A percentile compares a stretch with the other conserved stretches of the same genome.
Conservation (phyloP, 2,888 invertebrate genomes). For the Peribatodes rhomboidaria region DNA sequence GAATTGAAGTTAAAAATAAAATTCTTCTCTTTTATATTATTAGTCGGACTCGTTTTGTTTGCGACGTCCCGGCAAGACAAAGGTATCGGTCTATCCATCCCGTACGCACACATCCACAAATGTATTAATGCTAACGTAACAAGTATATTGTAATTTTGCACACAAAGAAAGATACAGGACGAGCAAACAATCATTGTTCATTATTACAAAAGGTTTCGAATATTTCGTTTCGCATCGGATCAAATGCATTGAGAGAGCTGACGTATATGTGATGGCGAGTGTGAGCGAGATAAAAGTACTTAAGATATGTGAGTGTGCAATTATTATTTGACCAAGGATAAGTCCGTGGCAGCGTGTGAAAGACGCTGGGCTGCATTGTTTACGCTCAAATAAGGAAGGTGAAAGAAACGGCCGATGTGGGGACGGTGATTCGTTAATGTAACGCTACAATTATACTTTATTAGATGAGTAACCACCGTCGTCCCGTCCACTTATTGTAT, state of each 20-base stretch:
- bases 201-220: constrained; percentile 86
- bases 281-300: constrained; percentile 67
- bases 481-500: constrained; percentile 56
- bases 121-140: constrained; percentile 81
- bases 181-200: constrained; percentile 86
- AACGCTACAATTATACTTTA: constrained; percentile 74
- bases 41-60: constrained; percentile 84
- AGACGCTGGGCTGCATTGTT: constrained; percentile 83
- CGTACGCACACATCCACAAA: constrained; percentile 77
- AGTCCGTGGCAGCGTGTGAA: constrained; percentile 85
- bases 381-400: constrained; percentile 84
- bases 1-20: constrained; percentile 86
- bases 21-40: constrained; percentile 85
- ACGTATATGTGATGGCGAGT: constrained; percentile 71
- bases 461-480: constrained; percentile 65
- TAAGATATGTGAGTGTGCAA: constrained; percentile 77
- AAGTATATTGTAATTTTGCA: constrained; percentile 86
- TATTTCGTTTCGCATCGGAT: constrained; percentile 85
- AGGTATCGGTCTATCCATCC: constrained; percentile 84
- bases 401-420: constrained; percentile 74
- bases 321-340: constrained; percentile 86
- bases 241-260: constrained; percentile 80
- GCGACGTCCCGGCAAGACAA: constrained; percentile 85
- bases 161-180: constrained; percentile 85
- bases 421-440: constrained; percentile 72